Base-by-base conservation (phyloP, 2,888 invertebrate genomes). In the Coelinius sp. region DNA sequence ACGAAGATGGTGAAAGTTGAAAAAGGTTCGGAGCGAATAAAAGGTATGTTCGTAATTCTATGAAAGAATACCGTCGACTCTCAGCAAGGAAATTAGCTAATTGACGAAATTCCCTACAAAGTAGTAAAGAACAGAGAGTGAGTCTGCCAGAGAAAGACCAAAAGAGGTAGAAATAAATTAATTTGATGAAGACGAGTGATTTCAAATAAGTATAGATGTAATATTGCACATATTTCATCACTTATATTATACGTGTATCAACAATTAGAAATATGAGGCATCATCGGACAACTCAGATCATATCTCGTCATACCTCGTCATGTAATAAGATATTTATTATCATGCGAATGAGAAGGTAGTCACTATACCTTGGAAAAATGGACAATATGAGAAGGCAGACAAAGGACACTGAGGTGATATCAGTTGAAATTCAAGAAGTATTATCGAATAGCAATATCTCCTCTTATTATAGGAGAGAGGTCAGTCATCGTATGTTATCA, bases 301-400 rank as follows among this genome's bases (percentile, higher is more conserved):
- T 81, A 81, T 83, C 79, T 79, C 82, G 77, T 82, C 81, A 78
- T 82, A 81, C 81, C 79, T 83, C 79, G n/a, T 72, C 67, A 62
- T 56, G 79, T 83, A 83, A 85, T 82, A 81, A 83, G 84, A 85
- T 82, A 82, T 82, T 84, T 82, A 83, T 84, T 81, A 83, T 84
- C 82, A 53, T 1, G 25, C 5, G 25, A 53, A 25, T 25, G 25
- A 53, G 53, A 22, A 17, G n/a, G n/a, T 14, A 49, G n/a, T n/a
- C 24, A 4, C 53, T 20, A 83, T 77, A 35, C 14, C 20, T 52
- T 25, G 27, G 65, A 14, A 53, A 70, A 44, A 22, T 44, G 35
- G 56, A 20, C 27, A 49, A 59, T 35, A 68, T 17, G 27, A 68
- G 70, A 44, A 52, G 67, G 20, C 17, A 41, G 41, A 12, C 41